Conservation (phyloP, 2,797 vertebrate species). For the Parauchenoglanis punctatus region DNA sequence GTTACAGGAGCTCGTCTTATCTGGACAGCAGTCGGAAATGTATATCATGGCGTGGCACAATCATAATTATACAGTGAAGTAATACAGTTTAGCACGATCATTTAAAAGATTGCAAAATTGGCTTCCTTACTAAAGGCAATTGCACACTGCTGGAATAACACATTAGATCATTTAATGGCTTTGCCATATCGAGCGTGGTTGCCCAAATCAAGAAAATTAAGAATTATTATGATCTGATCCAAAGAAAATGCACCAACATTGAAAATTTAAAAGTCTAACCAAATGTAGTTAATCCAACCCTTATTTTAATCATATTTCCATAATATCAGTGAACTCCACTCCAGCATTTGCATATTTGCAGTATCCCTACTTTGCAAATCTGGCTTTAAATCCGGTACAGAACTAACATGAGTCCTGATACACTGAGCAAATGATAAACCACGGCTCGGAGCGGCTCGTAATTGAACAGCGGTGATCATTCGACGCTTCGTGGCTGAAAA, state of each 20-base stretch:
- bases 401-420: not conserved
- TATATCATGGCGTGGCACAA: not conserved
- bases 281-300: not conserved
- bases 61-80: too few species aligned
- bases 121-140: not conserved
- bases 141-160: not conserved
- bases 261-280: not conserved
- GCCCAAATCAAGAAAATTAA: not conserved
- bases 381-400: not conserved
- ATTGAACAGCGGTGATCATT: not conserved
- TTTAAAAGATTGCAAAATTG: not conserved
- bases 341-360: not conserved
- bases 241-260: not conserved
- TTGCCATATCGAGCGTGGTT: not conserved
- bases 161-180: not conserved
- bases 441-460: not conserved
- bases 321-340: not conserved
- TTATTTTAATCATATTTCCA: not conserved
- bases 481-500: not conserved
- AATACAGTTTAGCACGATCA: not conserved
- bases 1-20: not conserved
- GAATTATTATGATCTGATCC: not conserved
- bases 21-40: not conserved
- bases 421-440: not conserved
- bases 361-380: not conserved